Percentiles rank a stretch among this genome's conserved stretches.
Conservation (phyloP, 2,888 invertebrate genomes). For the Drosophila emarginata region DNA sequence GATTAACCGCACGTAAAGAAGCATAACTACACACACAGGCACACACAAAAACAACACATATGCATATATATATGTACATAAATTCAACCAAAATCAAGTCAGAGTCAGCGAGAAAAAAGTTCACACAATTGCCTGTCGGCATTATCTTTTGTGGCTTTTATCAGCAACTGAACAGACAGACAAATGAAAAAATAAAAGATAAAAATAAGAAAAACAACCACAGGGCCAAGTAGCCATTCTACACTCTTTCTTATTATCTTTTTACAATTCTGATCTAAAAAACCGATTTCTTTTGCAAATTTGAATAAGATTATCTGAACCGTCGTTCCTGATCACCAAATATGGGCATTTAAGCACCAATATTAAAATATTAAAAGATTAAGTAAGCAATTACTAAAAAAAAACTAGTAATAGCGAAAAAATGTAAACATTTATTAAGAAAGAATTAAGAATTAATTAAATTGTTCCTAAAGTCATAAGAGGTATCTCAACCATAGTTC, state of each 20-base stretch:
- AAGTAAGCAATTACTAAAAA: too few relatives aligned
- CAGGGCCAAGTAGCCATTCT: neutral
- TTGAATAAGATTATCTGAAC: too few relatives aligned
- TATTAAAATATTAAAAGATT: neutral
- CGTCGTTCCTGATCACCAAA: too few relatives aligned
- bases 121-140: conserved; percentile 56
- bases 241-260: neutral
- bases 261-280: too few relatives aligned
- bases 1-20: conserved; percentile 68
- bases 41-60: conserved; percentile 13
- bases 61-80: conserved; percentile 19
- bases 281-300: too few relatives aligned
- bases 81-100: conserved; percentile 36
- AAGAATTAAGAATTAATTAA: too few relatives aligned
- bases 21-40: conserved; percentile 44
- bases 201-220: neutral
- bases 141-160: conserved; percentile 60
- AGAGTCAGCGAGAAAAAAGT: conserved; percentile 40
- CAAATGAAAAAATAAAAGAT: neutral
- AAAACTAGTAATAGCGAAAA: too few relatives aligned
- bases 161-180: conserved; percentile 47
- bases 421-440: too few relatives aligned
- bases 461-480: too few relatives aligned
- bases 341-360: too few relatives aligned
- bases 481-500: too few relatives aligned